Evolutionary conservation across 2,888 invertebrate species (phyloP).

Genomic region (Labia minor): DNA sequence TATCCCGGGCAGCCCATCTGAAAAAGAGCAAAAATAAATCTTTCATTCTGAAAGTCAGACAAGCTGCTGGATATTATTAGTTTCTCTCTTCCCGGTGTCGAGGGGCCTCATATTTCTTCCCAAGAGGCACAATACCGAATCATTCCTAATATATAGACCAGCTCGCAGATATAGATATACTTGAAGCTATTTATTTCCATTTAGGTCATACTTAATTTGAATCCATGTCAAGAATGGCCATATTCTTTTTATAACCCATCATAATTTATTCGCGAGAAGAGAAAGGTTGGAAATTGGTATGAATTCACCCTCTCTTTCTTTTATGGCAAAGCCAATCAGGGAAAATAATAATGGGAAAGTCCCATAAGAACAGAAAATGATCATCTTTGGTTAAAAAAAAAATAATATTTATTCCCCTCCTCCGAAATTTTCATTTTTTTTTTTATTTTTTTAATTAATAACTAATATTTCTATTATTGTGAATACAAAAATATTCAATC

Average conservation of each 20-base stretch:
- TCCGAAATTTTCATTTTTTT: no score
- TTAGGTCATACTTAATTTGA: conserved; percentile 1
- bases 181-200: background rate
- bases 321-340: no score
- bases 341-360: no score
- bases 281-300: no score
- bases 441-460: no score
- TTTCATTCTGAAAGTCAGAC: conserved; percentile 8
- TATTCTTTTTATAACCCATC: background rate
- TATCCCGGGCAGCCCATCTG: background rate
- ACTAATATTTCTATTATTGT: no score
- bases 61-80: conserved; percentile 8
- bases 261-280: no score
- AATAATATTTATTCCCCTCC: no score
- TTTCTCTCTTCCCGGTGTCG: background rate
- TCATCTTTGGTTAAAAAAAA: no score
- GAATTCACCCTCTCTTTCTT: no score
- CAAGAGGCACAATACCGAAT: background rate
- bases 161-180: background rate
- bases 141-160: background rate
- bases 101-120: conserved; percentile 1
- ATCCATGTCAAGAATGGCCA: background rate
- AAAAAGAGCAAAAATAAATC: conserved; percentile 9
- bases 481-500: no score
- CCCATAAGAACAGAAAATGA: no score